Conservation (phyloP, 2,113 vertebrate species). For the Arenaria interpres region DNA sequence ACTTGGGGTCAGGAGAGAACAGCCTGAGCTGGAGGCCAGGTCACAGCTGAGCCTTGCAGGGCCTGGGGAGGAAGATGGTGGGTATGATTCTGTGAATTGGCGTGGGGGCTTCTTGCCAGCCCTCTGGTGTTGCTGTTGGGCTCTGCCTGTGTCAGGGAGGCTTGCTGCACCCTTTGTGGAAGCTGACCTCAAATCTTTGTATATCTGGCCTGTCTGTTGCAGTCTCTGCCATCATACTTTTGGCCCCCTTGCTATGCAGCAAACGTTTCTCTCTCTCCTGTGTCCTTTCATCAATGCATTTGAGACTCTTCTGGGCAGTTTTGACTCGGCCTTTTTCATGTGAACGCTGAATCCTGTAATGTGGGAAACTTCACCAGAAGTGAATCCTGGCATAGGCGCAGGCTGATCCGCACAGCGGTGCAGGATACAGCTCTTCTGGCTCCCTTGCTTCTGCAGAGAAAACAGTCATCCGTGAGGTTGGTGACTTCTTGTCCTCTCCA, state of each 20-base stretch:
- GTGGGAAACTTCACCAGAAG: background rate
- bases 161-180: background rate
- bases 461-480: background rate
- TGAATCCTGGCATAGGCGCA: background rate
- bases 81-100: constrained; percentile 8
- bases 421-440: background rate
- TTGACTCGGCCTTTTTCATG: background rate
- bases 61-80: background rate
- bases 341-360: background rate
- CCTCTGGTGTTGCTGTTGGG: background rate
- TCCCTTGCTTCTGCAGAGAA: background rate
- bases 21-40: background rate
- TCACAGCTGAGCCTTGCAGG: background rate
- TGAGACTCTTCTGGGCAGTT: background rate
- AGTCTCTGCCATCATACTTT: background rate
- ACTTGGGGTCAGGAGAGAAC: background rate
- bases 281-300: background rate
- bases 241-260: background rate
- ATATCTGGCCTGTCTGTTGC: background rate
- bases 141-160: background rate
- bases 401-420: background rate
- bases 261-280: background rate
- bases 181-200: background rate
- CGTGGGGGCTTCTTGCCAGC: background rate
- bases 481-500: background rate